Evolutionary conservation across 2,888 invertebrate genomes (phyloP), one percentile per base, ranked within the genome.

Genomic region (Pseudoips prasinana): DNA sequence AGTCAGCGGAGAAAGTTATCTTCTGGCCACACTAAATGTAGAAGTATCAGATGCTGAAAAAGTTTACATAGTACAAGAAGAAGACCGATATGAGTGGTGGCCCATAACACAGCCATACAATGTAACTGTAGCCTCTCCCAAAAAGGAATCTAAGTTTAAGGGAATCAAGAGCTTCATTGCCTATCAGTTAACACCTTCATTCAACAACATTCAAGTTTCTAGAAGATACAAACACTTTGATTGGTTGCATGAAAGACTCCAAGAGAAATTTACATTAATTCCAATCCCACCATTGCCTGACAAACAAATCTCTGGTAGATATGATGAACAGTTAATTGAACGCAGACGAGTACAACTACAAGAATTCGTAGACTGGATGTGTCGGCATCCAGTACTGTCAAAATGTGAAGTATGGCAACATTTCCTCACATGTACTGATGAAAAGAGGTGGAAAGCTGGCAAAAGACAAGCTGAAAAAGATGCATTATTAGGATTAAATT

Each of bases 211-310:
- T 58, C 96, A 97, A 90, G 98, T 96, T 14, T 96, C 95, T 20
- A 91, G 99, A 49, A 91, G 99, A 56, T 99, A 98, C 85, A 99
- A 99, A 81, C 99, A 99, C 80, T 99, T 99, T 82, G 99, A 99
- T 89, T 99, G 99, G 99, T 83, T 99, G 32, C 98, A 98, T 81
- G 96, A 96, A 72, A 92, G 98, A 56, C 87, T 99, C 46, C 94
- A 94, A 60, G 96, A 96, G 55, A 99, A 99, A 82, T 99, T 96
- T 78, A 94, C 96, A 53, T 91, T 98, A 32, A 94, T 99, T 63
- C 97, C 98, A 1, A 95, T 99, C 61, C 99, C 99, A 36, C 98
- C 99, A 1, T 80, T 99, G 46, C 99, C 99, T 7, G 99, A 99
- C 73, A 99, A 99, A 85, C 98, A 98, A 80, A 97, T 99, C 47